Percentiles rank a stretch among this genome's conserved stretches.
These are phyloP conservation scores for Nibea albiflora DNA, from an alignment of 2,113 vertebrate genomes.

Conservation along the genomic window DNA sequence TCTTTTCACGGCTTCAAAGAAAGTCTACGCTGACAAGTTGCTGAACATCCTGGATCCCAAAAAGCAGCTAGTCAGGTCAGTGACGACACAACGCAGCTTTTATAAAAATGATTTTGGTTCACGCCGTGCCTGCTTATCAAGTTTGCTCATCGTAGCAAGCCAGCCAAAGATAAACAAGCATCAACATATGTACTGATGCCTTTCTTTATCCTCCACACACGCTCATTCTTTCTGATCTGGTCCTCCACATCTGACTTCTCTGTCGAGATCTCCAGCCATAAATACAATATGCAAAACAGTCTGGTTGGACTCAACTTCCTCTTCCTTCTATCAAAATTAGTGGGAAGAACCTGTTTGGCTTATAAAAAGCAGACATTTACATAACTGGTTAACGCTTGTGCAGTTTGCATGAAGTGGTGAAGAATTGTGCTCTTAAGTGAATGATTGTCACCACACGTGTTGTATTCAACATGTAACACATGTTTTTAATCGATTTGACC, in stretches of 20 bases:
- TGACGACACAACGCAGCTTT: background rate
- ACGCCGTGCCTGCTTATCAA: background rate
- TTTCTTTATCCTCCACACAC: background rate
- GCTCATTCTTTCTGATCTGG: background rate
- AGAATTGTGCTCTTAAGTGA: too few relatives aligned
- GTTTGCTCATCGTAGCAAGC: background rate
- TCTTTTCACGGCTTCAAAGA: constrained; percentile 99
- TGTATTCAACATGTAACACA: too few relatives aligned
- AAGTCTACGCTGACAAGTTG: constrained; percentile 99
- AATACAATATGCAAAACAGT: background rate
- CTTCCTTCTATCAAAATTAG: background rate
- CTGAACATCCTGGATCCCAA: constrained; percentile 99
- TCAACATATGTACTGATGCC: background rate
- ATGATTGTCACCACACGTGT: too few relatives aligned
- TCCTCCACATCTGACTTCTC: background rate
- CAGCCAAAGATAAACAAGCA: background rate
- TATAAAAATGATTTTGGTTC: background rate
- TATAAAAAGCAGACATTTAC: background rate
- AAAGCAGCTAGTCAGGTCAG: constrained; percentile 98
- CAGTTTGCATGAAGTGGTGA: background rate
- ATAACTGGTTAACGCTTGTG: background rate
- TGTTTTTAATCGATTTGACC: background rate
- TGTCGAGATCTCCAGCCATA: background rate
- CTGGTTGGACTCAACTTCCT: background rate
- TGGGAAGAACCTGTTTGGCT: constrained; percentile 4